A percentile compares a stretch with the other conserved stretches of the same genome.
phyloP scores from a whole-genome alignment of 2,113 vertebrate species.

The Clupea harengus region DNA sequence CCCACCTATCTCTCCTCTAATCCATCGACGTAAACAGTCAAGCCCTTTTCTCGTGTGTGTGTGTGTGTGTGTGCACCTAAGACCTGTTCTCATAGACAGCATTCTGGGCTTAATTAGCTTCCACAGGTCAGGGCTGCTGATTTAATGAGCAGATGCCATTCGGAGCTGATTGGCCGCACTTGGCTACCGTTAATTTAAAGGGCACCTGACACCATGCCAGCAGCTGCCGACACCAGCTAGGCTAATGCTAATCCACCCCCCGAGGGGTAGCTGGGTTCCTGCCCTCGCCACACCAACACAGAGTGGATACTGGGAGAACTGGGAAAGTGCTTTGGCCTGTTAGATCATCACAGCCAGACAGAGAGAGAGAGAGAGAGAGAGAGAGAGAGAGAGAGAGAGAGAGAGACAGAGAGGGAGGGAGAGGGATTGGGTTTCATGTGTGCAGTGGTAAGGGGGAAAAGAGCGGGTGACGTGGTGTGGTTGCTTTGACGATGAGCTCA shows the following conservation, averaged over 20 bases:
- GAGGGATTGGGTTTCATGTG: neutral
- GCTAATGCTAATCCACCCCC: neutral
- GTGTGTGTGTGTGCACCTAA: neutral
- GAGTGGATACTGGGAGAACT: neutral
- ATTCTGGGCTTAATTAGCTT: constrained; percentile 1
- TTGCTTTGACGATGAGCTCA: constrained; percentile 34
- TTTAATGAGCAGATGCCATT: constrained; percentile 8
- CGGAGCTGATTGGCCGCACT: neutral
- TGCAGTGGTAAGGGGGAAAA: neutral
- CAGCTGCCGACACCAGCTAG: neutral
- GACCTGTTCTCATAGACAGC: neutral
- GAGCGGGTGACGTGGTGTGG: neutral
- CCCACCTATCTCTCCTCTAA: neutral
- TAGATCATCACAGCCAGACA: neutral
- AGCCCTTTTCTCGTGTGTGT: neutral
- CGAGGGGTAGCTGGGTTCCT: neutral
- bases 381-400: constrained; percentile 16
- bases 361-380: neutral
- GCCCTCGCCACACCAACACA: neutral
- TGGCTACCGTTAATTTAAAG: neutral
- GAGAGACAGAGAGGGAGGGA: neutral
- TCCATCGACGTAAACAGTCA: neutral
- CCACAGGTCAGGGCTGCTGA: constrained; percentile 16
- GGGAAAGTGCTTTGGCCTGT: neutral
- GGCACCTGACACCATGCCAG: neutral